Evolutionary conservation across 2,113 vertebrate genomes (phyloP).

Genomic region (Ailurus styani): DNA sequence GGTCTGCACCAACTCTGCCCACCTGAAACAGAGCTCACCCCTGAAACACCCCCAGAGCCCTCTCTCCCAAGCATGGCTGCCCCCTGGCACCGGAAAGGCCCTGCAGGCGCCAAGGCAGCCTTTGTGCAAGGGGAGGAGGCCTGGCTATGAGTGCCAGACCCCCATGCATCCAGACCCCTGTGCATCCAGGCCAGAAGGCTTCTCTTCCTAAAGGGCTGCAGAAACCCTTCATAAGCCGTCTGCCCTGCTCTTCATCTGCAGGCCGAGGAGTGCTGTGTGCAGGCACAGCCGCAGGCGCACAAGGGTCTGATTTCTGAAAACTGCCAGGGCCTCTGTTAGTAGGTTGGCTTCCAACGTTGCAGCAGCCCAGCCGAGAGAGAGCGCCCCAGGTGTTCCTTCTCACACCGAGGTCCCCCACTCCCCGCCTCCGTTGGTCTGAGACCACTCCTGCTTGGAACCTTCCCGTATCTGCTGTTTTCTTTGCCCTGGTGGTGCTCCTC

Average conservation of each 20-base stretch:
- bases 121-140: too few species aligned
- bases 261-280: neutral
- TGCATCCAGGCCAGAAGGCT: neutral
- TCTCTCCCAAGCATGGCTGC: neutral
- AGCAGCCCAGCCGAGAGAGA: neutral
- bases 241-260: neutral
- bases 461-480: neutral
- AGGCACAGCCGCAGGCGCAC: neutral
- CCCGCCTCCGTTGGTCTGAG: neutral
- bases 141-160: rapidly evolving
- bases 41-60: rapidly evolving
- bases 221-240: rapidly evolving
- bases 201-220: neutral
- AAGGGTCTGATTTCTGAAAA: neutral
- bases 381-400: neutral
- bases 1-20: neutral
- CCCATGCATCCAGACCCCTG: too few species aligned
- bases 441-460: neutral
- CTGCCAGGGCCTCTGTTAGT: neutral
- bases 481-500: neutral
- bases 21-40: neutral
- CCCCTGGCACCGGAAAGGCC: rapidly evolving
- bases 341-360: neutral
- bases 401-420: rapidly evolving
- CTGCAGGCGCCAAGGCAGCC: neutral